These are phyloP conservation scores for Zosterops borbonicus DNA, from an alignment of 2,113 vertebrate genomes.

Conservation along the genomic window DNA sequence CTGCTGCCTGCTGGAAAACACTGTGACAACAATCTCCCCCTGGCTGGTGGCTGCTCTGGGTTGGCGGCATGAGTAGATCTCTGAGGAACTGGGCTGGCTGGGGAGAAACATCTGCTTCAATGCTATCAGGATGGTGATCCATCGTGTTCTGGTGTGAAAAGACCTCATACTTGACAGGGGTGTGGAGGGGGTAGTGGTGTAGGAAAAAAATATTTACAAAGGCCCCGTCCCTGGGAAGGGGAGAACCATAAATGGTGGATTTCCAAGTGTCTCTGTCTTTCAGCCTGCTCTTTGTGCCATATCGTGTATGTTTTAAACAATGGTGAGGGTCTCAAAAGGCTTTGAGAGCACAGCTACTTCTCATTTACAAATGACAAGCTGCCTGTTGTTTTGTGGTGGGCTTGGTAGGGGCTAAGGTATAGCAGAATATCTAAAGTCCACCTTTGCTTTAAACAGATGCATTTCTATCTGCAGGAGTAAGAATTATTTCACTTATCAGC, in stretches of 20 bases:
- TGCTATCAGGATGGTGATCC: neutral
- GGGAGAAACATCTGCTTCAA: neutral
- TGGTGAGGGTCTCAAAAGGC: conserved; percentile 17
- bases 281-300: conserved; percentile 59
- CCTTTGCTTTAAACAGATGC: conserved; percentile 62
- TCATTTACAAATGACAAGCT: conserved; percentile 58
- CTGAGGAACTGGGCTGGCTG: neutral
- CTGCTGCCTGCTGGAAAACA: neutral
- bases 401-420: conserved; percentile 41
- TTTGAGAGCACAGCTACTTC: conserved; percentile 55
- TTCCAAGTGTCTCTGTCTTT: conserved; percentile 32
- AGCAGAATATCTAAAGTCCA: conserved; percentile 31
- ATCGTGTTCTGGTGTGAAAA: neutral
- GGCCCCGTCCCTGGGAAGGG: neutral
- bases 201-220: neutral
- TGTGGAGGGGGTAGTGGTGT: neutral
- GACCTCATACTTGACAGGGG: neutral
- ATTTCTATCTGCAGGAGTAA: conserved; percentile 49
- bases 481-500: conserved; percentile 47
- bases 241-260: neutral
- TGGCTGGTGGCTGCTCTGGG: neutral
- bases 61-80: neutral
- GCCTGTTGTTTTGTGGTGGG: conserved; percentile 62
- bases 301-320: neutral
- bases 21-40: neutral